phyloP scores from a whole-genome alignment of 2,888 invertebrate genomes.

The Glyphotaelius pellucidus region DNA sequence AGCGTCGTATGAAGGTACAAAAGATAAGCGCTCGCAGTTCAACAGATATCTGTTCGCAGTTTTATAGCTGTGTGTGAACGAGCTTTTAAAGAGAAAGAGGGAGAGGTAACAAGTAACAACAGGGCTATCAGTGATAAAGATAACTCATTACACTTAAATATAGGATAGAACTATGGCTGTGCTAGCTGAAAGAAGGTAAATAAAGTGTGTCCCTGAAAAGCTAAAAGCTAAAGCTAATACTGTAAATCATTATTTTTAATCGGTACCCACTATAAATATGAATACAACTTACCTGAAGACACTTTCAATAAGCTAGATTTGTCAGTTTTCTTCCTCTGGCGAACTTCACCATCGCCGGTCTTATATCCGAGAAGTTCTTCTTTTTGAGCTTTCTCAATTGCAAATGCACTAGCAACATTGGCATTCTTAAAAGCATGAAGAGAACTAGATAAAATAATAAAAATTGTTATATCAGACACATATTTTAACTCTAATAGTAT shows the following conservation, averaged over 20 bases:
- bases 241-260: neutral
- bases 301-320: conserved; percentile 82
- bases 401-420: conserved; percentile 86
- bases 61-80: too few species aligned
- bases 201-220: neutral
- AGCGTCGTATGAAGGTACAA: too few species aligned
- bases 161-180: neutral
- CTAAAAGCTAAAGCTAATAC: neutral
- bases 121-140: too few species aligned
- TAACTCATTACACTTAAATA: neutral
- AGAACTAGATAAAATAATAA: conserved; percentile 74
- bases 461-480: neutral
- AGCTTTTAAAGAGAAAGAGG: neutral
- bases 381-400: conserved; percentile 86
- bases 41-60: too few species aligned
- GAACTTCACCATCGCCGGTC: conserved; percentile 77
- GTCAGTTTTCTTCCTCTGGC: conserved; percentile 83
- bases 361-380: conserved; percentile 81
- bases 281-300: conserved; percentile 75
- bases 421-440: conserved; percentile 88
- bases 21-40: too few species aligned
- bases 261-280: conserved; percentile 6
- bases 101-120: neutral
- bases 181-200: neutral
- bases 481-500: neutral